Conservation (phyloP, 2,797 vertebrate genomes). For the Thaleichthys pacificus region DNA sequence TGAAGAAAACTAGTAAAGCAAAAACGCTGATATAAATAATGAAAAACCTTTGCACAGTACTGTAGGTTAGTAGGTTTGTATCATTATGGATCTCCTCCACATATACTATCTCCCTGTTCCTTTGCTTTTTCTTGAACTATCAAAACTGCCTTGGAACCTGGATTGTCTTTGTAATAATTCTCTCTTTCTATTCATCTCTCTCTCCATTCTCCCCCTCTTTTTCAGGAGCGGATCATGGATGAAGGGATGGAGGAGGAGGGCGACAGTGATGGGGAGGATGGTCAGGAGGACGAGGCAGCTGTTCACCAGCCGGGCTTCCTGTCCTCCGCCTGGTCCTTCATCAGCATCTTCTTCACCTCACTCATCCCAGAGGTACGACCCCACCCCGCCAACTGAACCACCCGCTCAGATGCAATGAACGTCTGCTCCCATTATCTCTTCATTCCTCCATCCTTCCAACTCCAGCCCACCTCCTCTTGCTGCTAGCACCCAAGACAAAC, state of each 20-base stretch:
- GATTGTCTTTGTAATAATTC: too few relatives aligned
- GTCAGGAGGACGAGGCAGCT: slow-evolving; percentile 68
- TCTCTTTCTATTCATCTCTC: not conserved
- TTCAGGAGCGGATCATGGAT: slow-evolving; percentile 93
- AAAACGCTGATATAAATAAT: too few relatives aligned
- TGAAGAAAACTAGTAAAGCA: too few relatives aligned
- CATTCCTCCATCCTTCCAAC: slow-evolving; percentile 34
- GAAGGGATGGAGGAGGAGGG: slow-evolving; percentile 86
- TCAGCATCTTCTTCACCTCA: slow-evolving; percentile 95
- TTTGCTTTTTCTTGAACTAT: not conserved
- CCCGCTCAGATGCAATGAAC: not conserved
- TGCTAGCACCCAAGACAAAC: too few relatives aligned
- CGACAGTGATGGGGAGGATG: slow-evolving; percentile 79
- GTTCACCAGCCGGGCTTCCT: slow-evolving; percentile 81
- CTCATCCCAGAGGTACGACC: slow-evolving; percentile 93
- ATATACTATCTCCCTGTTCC: not conserved
- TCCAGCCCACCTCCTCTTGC: not conserved
- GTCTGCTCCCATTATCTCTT: not conserved
- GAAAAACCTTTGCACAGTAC: too few relatives aligned
- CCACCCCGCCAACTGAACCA: slow-evolving; percentile 84
- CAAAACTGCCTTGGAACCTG: not conserved
- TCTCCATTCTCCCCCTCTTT: not conserved
- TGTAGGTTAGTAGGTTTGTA: too few relatives aligned
- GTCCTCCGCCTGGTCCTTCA: slow-evolving; percentile 89
- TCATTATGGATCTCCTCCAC: too few relatives aligned